Conservation (phyloP, 2,797 vertebrate genomes). For the Parotocinclus haroldoi region DNA sequence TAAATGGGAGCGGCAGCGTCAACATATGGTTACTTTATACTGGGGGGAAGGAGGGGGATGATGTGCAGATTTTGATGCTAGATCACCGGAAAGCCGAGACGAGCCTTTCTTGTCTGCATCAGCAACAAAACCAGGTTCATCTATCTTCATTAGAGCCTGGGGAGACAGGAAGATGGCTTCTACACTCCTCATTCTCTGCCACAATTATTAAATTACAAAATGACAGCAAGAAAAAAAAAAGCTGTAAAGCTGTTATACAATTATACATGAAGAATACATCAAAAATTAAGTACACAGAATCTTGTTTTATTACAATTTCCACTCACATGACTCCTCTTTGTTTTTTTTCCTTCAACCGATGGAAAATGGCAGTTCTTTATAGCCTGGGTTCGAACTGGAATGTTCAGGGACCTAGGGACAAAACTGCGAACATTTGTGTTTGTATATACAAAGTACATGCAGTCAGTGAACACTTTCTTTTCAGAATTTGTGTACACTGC, state of each 20-base stretch:
- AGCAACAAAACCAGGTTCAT: constrained; percentile 46
- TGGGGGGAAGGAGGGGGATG: constrained; percentile 8
- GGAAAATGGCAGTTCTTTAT: too few species aligned
- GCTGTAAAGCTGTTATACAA: background rate
- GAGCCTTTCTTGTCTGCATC: constrained; percentile 42
- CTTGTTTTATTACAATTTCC: too few species aligned
- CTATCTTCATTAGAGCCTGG: constrained; percentile 46
- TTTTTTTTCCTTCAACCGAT: too few species aligned
- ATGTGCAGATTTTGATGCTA: constrained; percentile 42
- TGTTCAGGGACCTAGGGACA: too few species aligned
- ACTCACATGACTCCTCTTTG: too few species aligned
- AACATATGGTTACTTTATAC: constrained; percentile 24
- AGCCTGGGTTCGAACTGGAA: too few species aligned
- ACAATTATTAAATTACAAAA: constrained; percentile 18
- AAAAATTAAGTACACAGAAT: too few species aligned
- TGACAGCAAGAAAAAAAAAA: background rate
- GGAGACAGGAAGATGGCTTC: constrained; percentile 33
- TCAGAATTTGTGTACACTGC: too few species aligned
- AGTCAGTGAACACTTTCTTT: too few species aligned
- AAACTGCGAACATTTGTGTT: too few species aligned
- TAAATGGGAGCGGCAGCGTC: constrained; percentile 27
- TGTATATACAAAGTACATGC: too few species aligned
- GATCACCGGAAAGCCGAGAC: constrained; percentile 33
- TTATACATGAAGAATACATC: too few species aligned
- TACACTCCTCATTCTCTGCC: constrained; percentile 13